These are phyloP conservation scores for Hystrix cristata DNA, from an alignment of 2,113 vertebrate genomes.

Conservation along the genomic window DNA sequence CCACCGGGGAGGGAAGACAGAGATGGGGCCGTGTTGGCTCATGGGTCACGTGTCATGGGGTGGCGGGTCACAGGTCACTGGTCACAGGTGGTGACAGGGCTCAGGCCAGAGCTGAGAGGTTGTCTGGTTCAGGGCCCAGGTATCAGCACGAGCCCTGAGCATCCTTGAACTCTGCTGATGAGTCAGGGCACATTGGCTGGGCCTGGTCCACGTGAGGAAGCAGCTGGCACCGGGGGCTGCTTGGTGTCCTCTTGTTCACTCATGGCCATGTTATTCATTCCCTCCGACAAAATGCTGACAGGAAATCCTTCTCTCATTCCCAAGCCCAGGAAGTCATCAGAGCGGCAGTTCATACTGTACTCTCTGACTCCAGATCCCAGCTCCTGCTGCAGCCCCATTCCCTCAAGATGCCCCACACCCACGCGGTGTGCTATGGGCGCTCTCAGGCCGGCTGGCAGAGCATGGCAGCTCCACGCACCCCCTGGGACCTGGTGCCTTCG, in stretches of 20 bases:
- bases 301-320: neutral
- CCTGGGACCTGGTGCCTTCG: too few relatives aligned
- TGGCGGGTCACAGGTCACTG: neutral
- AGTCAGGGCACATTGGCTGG: neutral
- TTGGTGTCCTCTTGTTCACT: neutral
- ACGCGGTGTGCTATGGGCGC: neutral
- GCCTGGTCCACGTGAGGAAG: too few relatives aligned
- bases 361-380: neutral
- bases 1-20: neutral
- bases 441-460: neutral
- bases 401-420: neutral
- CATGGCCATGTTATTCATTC: neutral
- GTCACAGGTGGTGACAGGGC: neutral
- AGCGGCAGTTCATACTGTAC: neutral
- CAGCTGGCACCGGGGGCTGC: too few relatives aligned
- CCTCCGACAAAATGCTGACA: neutral
- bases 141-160: neutral
- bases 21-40: neutral
- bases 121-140: neutral
- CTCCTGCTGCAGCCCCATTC: neutral
- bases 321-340: neutral
- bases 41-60: neutral
- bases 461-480: too few relatives aligned
- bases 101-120: neutral
- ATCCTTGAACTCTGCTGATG: neutral